Conservation (phyloP, 1,140 invertebrate species). For the Ectropis grisescens region DNA sequence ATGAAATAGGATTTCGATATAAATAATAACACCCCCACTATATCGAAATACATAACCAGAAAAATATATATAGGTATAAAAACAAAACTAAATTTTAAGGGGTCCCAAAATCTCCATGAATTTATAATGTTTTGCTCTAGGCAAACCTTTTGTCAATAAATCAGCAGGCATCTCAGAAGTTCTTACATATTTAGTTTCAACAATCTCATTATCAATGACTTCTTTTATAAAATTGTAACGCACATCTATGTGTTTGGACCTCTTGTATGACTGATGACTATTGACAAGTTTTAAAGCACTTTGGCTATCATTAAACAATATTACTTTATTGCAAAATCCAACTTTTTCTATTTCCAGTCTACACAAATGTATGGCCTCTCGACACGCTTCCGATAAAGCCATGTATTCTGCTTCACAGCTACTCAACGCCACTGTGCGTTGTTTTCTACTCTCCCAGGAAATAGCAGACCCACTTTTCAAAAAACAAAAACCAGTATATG, state of each 20-base stretch:
- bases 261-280: conserved; percentile 1
- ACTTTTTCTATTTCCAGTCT: conserved; percentile 5
- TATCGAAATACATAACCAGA: no score
- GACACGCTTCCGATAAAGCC: conserved; percentile 19
- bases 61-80: no score
- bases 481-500: conserved; percentile 34
- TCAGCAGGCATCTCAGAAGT: conserved; percentile 2
- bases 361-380: conserved; percentile 12
- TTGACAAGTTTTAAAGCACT: conserved; percentile 8
- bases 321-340: conserved; percentile 5
- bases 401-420: conserved; percentile 55
- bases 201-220: neutral
- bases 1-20: no score
- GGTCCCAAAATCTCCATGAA: neutral
- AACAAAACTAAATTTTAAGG: no score
- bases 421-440: conserved; percentile 34
- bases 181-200: neutral
- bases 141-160: conserved; percentile 1
- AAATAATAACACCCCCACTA: no score
- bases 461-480: conserved; percentile 16
- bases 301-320: conserved; percentile 6
- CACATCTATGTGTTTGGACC: conserved; percentile 8
- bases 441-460: conserved; percentile 36
- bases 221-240: conserved; percentile 3
- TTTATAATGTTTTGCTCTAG: neutral